Percentiles rank a stretch among this genome's conserved stretches.
These are phyloP conservation scores for Argyresthia goedartella DNA, from an alignment of 2,888 invertebrate species.

Conservation along the genomic window DNA sequence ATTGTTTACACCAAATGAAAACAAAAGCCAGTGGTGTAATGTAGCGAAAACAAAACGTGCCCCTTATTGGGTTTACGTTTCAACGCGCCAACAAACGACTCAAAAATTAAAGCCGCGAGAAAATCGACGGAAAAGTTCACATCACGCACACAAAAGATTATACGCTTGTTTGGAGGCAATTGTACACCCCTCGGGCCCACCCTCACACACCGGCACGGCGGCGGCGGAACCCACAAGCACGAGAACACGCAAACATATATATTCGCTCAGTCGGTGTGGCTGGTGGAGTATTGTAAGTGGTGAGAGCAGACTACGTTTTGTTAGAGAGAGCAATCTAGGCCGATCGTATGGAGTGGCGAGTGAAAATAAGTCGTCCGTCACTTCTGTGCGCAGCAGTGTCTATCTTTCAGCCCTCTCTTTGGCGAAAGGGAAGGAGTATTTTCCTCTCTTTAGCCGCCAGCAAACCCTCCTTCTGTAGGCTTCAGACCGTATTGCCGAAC, in stretches of 20 bases:
- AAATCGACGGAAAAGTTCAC: constrained; percentile 5
- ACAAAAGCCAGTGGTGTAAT: neutral
- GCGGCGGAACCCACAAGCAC: too few species aligned
- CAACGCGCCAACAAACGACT: constrained; percentile 10
- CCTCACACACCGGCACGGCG: too few species aligned
- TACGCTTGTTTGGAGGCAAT: constrained; percentile 13
- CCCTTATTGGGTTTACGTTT: constrained; percentile 13
- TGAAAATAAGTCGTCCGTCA: too few species aligned
- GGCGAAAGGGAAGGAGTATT: constrained; percentile 6
- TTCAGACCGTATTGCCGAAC: neutral
- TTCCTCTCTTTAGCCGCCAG: neutral
- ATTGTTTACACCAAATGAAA: neutral
- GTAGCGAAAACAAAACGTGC: constrained; percentile 7
- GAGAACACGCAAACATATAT: too few species aligned
- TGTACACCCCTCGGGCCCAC: neutral
- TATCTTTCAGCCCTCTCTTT: neutral
- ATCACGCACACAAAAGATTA: constrained; percentile 15
- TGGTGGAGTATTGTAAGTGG: too few species aligned
- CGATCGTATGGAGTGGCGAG: too few species aligned
- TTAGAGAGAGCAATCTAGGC: too few species aligned
- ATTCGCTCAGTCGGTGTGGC: too few species aligned
- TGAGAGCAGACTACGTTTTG: too few species aligned
- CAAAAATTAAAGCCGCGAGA: constrained; percentile 7
- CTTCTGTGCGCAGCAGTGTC: too few species aligned
- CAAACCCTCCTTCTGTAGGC: neutral